Evolutionary conservation across 2,113 vertebrate genomes (phyloP).

Genomic region (Prionailurus viverrinus): DNA sequence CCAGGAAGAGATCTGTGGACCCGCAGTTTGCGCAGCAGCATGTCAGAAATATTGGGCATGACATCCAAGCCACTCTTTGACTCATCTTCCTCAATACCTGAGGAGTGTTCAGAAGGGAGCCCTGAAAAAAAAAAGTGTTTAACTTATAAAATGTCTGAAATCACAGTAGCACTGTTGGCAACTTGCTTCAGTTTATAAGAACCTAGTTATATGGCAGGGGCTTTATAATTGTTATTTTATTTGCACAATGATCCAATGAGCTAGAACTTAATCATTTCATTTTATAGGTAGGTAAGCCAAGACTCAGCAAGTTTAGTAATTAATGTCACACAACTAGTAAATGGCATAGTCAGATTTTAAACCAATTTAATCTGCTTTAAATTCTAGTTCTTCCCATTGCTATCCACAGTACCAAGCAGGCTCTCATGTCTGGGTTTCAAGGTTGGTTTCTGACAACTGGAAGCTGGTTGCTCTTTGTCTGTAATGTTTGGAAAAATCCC

Average conservation of each 20-base stretch:
- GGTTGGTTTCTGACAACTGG: conserved; percentile 14
- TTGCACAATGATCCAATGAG: neutral
- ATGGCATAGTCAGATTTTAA: neutral
- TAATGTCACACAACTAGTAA: neutral
- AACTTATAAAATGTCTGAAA: conserved; percentile 10
- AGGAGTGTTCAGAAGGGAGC: conserved; percentile 83
- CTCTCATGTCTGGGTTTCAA: neutral
- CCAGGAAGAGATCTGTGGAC: conserved; percentile 93
- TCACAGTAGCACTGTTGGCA: neutral
- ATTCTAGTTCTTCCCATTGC: neutral
- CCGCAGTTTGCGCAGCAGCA: conserved; percentile 95
- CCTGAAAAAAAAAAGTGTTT: conserved; percentile 84
- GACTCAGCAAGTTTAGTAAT: neutral
- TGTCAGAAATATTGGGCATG: conserved; percentile 97
- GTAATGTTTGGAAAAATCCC: neutral
- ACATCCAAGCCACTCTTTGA: conserved; percentile 91
- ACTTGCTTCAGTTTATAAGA: neutral
- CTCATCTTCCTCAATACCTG: conserved; percentile 88
- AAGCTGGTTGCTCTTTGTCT: conserved; percentile 28
- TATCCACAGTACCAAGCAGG: neutral
- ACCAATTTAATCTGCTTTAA: neutral
- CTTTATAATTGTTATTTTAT: conserved; percentile 41
- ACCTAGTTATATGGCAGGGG: neutral
- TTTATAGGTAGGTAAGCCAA: neutral
- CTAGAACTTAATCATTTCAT: conserved; percentile 2